phyloP scores from a whole-genome alignment of 2,888 invertebrate species.

The Thelaira solivaga region DNA sequence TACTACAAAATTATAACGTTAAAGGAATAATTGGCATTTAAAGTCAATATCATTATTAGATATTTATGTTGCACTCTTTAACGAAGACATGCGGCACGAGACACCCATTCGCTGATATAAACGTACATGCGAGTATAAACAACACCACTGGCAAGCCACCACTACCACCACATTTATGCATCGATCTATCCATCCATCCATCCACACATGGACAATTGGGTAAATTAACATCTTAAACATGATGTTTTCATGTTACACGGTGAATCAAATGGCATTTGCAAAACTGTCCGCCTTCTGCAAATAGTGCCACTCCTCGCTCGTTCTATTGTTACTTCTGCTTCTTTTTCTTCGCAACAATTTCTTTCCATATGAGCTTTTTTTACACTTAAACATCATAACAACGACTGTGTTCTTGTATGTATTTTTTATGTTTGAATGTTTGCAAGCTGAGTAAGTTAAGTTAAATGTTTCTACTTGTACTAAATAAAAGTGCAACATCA shows the following conservation, averaged over 20 bases:
- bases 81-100: slow-evolving; percentile 51
- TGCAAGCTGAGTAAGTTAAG: background rate
- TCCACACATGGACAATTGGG: slow-evolving; percentile 47
- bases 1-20: slow-evolving; percentile 17
- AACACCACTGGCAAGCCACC: too few species aligned
- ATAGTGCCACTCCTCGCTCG: slow-evolving; percentile 58
- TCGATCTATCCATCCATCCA: background rate
- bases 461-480: background rate
- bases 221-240: slow-evolving; percentile 61
- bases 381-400: background rate
- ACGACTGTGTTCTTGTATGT: background rate
- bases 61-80: slow-evolving; percentile 41
- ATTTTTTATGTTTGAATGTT: background rate
- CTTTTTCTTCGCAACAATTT: slow-evolving; percentile 3
- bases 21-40: slow-evolving; percentile 43
- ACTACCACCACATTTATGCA: background rate
- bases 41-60: slow-evolving; percentile 43
- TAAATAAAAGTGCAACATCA: slow-evolving; percentile 31
- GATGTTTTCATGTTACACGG: slow-evolving; percentile 56
- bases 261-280: slow-evolving; percentile 57
- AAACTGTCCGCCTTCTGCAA: slow-evolving; percentile 61
- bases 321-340: background rate
- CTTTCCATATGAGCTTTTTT: slow-evolving; percentile 18
- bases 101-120: slow-evolving; percentile 2
- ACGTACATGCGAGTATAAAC: background rate